Evolutionary conservation across 1,140 invertebrate species (phyloP).

Genomic region (Drosophila carrolli): DNA sequence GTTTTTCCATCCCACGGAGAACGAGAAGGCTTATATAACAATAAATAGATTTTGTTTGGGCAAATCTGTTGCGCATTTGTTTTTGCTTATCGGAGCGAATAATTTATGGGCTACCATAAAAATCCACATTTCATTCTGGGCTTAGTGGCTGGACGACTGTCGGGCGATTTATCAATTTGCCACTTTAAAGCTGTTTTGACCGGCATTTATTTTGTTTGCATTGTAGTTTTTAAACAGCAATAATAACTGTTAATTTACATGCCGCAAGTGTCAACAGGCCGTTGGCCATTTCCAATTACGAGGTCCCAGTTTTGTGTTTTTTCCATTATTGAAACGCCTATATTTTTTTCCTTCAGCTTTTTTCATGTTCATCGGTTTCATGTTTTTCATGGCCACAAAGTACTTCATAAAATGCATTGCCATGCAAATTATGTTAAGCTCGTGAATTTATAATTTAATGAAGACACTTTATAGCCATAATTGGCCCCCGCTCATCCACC

Average conservation of each 20-base stretch:
- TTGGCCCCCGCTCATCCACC: conserved; percentile 51
- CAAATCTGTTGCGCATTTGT: conserved; percentile 76
- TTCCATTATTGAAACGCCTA: conserved; percentile 18
- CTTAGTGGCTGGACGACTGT: conserved; percentile 48
- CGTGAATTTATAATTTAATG: conserved; percentile 82
- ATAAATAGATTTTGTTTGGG: conserved; percentile 63
- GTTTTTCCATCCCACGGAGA: conserved; percentile 6
- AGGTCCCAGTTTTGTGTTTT: conserved; percentile 26
- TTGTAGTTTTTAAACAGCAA: conserved; percentile 52
- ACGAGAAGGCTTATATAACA: conserved; percentile 45
- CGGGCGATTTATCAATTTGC: conserved; percentile 75
- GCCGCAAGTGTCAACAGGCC: conserved; percentile 76
- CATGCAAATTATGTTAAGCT: conserved; percentile 82
- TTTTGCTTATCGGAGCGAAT: conserved; percentile 68
- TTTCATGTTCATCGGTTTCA: conserved; percentile 36
- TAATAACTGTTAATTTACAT: conserved; percentile 79
- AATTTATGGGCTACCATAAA: conserved; percentile 71
- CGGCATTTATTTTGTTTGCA: conserved; percentile 28
- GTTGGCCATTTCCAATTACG: conserved; percentile 72
- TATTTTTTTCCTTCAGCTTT: conserved; percentile 15
- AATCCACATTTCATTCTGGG: conserved; percentile 52
- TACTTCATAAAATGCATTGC: conserved; percentile 78
- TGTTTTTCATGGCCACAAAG: conserved; percentile 69
- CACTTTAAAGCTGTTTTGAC: conserved; percentile 57
- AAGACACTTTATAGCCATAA: conserved; percentile 82